Evolutionary conservation across 2,797 vertebrate genomes (phyloP).

Genomic region (Pagetopsis macropterus): DNA sequence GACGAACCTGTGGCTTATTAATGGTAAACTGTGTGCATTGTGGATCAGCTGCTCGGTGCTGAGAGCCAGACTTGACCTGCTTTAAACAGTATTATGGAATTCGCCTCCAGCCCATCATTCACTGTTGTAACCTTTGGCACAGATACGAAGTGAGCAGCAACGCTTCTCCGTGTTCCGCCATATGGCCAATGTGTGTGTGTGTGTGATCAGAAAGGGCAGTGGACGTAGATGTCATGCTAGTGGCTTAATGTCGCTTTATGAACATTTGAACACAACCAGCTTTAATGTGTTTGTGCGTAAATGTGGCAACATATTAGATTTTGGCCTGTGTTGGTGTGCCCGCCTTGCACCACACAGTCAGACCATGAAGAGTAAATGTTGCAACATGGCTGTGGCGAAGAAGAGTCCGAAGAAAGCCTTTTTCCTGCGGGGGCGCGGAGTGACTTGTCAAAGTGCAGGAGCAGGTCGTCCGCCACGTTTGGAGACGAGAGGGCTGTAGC

Average conservation of each 20-base stretch:
- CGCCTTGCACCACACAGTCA: neutral
- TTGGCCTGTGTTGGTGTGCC: neutral
- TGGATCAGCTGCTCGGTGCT: constrained; percentile 17
- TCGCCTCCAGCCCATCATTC: constrained; percentile 45
- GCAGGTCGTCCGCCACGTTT: constrained; percentile 26
- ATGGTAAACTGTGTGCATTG: constrained; percentile 7
- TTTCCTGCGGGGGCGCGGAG: neutral
- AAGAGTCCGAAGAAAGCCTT: neutral
- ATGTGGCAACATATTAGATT: neutral
- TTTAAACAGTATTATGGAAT: constrained; percentile 45
- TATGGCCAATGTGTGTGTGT: constrained; percentile 47
- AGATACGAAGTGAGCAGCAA: constrained; percentile 61
- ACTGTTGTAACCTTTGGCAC: constrained; percentile 77
- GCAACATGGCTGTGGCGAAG: constrained; percentile 22
- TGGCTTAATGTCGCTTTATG: neutral
- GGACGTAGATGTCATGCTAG: neutral
- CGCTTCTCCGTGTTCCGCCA: constrained; percentile 51
- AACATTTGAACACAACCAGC: neutral
- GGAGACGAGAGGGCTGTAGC: constrained; percentile 45
- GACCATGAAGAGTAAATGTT: neutral
- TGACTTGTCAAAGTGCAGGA: neutral
- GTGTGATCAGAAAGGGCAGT: neutral
- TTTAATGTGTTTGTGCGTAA: rapidly evolving
- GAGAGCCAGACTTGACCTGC: constrained; percentile 33
- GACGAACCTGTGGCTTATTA: neutral